Percentiles rank a stretch among this genome's conserved stretches.
Conservation (phyloP, 2,888 invertebrate species). For the Caenorhabditis sulstoni region DNA sequence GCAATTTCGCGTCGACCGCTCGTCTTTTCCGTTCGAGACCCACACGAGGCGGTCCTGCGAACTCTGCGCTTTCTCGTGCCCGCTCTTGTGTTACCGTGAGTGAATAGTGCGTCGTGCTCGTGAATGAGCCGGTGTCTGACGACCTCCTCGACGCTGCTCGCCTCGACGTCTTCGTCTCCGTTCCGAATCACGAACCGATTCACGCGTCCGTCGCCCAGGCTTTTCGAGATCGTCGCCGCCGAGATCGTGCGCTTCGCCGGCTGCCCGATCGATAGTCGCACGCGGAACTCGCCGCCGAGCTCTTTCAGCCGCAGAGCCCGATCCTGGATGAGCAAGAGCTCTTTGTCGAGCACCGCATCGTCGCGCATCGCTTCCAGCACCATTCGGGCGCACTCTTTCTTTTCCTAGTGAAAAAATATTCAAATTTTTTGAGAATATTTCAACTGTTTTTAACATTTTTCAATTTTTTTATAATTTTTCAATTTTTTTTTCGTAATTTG, state of each 20-base stretch:
- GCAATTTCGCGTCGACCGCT: too few species aligned
- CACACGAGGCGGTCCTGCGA: too few species aligned
- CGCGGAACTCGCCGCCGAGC: constrained; percentile 14
- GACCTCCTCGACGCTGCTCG: constrained; percentile 70
- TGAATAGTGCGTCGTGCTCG: constrained; percentile 63
- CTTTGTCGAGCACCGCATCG: constrained; percentile 56
- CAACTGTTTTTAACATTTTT: too few species aligned
- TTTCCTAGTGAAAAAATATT: constrained; percentile 26
- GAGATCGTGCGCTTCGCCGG: constrained; percentile 62
- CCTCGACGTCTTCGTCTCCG: constrained; percentile 52
- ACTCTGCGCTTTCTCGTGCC: too few species aligned
- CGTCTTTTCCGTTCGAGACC: too few species aligned
- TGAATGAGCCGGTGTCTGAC: constrained; percentile 66
- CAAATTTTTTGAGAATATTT: background rate
- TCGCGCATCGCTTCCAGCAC: constrained; percentile 54
- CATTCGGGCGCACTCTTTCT: constrained; percentile 50
- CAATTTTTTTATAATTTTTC: background rate
- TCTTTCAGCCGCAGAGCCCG: constrained; percentile 57
- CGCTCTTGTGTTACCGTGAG: too few species aligned
- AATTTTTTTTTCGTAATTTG: too few species aligned
- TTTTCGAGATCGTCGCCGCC: constrained; percentile 65
- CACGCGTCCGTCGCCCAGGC: constrained; percentile 71
- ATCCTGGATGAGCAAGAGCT: constrained; percentile 68
- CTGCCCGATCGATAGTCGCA: constrained; percentile 26
- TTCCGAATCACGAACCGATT: constrained; percentile 70